Conservation (phyloP, 2,797 vertebrate species). For the Eurystomus glaucurus region DNA sequence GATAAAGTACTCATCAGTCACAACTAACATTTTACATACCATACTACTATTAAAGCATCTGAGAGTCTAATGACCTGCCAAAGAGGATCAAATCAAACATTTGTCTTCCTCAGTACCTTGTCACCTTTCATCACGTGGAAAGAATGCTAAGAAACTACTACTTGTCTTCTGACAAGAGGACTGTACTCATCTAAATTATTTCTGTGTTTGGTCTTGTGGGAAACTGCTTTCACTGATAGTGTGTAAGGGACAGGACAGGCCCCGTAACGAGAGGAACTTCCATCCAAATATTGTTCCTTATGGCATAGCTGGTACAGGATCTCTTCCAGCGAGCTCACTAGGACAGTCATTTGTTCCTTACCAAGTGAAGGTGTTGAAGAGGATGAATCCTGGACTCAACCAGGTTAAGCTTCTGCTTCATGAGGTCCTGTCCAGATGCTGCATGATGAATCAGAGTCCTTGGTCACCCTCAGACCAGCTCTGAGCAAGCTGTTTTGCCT, state of each 20-base stretch:
- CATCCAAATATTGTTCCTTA: not conserved
- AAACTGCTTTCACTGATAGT: not conserved
- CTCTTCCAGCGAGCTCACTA: not conserved
- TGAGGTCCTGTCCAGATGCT: not conserved
- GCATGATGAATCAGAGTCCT: not conserved
- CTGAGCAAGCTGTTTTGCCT: not conserved
- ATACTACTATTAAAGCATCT: not conserved
- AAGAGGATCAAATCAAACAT: not conserved
- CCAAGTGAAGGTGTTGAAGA: not conserved
- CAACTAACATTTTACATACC: not conserved
- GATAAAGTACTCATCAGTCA: not conserved
- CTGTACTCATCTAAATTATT: not conserved
- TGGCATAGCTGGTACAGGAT: not conserved
- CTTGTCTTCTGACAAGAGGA: not conserved
- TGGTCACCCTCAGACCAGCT: not conserved
- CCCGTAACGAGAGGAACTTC: not conserved
- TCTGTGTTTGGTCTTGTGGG: not conserved
- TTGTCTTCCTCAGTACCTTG: not conserved
- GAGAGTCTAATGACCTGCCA: not conserved
- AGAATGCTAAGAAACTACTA: not conserved
- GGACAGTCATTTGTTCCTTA: not conserved
- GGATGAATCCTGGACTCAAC: not conserved
- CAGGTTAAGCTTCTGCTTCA: not conserved
- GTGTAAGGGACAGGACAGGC: not conserved
- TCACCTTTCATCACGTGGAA: not conserved